Evolutionary conservation across 1,140 invertebrate genomes (phyloP).

Genomic region (Hycleus cichorii): DNA sequence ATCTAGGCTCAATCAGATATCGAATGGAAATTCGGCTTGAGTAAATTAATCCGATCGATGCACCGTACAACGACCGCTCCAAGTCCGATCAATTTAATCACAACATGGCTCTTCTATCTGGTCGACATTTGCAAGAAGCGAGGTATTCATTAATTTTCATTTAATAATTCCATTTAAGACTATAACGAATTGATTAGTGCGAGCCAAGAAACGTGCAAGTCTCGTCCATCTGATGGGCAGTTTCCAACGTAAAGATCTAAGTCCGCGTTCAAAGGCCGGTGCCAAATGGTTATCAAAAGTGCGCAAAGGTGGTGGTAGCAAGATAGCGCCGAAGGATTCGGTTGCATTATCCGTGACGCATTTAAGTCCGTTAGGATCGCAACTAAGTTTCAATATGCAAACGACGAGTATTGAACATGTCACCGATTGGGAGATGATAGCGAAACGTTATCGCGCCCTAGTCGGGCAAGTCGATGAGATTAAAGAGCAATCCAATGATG

Average conservation of each 20-base stretch:
- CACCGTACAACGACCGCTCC: constrained; percentile 96
- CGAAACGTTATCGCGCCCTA: constrained; percentile 79
- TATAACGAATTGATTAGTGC: constrained; percentile 28
- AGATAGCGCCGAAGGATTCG: constrained; percentile 73
- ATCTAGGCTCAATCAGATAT: constrained; percentile 95
- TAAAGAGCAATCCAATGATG: constrained; percentile 46
- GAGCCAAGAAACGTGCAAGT: constrained; percentile 64
- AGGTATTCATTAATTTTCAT: constrained; percentile 40
- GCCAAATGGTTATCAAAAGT: constrained; percentile 80
- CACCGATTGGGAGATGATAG: constrained; percentile 83
- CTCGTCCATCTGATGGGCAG: constrained; percentile 75
- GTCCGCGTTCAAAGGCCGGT: constrained; percentile 72
- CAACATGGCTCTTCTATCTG: constrained; percentile 83
- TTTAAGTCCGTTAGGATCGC: constrained; percentile 72
- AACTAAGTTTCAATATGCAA: constrained; percentile 63
- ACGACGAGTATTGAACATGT: constrained; percentile 78
- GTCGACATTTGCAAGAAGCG: constrained; percentile 70
- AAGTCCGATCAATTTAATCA: constrained; percentile 92
- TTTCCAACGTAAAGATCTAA: constrained; percentile 60
- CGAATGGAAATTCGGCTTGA: constrained; percentile 99
- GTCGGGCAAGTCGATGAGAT: constrained; percentile 60
- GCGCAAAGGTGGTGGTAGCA: constrained; percentile 60
- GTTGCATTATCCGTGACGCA: constrained; percentile 67
- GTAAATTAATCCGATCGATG: constrained; percentile 98
- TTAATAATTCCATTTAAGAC: background rate